Percentiles rank a stretch among this genome's conserved stretches.
Conservation (phyloP, 2,888 invertebrate species). For the Cryptosula pallasiana region DNA sequence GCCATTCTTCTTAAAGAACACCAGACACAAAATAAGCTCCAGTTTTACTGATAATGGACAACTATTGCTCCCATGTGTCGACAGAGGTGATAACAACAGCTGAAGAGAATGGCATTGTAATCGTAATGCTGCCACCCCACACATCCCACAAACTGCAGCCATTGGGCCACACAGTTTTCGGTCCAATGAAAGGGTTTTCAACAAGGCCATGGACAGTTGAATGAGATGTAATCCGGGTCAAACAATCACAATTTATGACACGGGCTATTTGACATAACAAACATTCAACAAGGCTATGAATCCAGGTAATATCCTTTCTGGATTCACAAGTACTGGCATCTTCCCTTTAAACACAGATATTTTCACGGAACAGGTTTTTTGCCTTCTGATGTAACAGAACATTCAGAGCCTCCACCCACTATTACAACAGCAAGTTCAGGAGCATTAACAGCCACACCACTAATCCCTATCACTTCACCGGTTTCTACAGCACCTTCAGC, state of each 20-base stretch:
- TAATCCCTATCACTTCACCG: no score
- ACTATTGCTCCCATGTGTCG: slow-evolving; percentile 25
- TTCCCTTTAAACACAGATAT: not conserved
- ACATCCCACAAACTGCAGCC: slow-evolving; percentile 28
- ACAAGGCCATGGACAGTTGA: slow-evolving; percentile 21
- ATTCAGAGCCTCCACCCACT: not conserved
- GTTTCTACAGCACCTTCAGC: no score
- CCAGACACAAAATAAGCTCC: not conserved
- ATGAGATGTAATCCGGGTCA: slow-evolving; percentile 19
- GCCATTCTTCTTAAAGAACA: not conserved
- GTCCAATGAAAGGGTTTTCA: slow-evolving; percentile 25
- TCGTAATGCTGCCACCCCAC: slow-evolving; percentile 25
- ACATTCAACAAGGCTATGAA: not conserved
- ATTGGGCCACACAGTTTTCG: slow-evolving; percentile 25
- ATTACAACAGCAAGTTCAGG: no score
- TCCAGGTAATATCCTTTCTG: not conserved
- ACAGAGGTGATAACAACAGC: slow-evolving; percentile 25
- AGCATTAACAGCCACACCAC: no score
- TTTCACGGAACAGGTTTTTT: not conserved
- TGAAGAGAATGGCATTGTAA: slow-evolving; percentile 16
- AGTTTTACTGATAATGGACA: slow-evolving; percentile 26
- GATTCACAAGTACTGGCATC: not conserved
- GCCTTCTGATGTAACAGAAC: not conserved
- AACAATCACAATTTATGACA: not conserved
- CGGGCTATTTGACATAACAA: not conserved